phyloP scores from a whole-genome alignment of 2,113 vertebrate genomes.

The Trogon surrucura region DNA sequence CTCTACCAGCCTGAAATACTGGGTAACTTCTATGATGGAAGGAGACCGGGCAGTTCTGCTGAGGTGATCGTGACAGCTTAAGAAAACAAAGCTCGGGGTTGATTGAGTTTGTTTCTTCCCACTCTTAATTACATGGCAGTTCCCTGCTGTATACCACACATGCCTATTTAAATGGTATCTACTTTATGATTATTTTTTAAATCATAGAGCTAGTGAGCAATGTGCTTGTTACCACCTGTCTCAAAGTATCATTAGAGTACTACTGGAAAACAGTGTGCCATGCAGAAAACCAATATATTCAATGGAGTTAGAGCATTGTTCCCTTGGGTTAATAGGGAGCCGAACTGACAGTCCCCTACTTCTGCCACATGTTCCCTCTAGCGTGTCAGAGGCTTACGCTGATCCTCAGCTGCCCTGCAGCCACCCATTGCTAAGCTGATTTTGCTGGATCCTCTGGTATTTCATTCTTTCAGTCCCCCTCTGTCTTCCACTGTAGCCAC shows the following conservation, averaged over 20 bases:
- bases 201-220: not conserved
- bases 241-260: not conserved
- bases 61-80: fast-evolving
- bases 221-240: not conserved
- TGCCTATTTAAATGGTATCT: not conserved
- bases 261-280: not conserved
- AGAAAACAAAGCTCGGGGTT: not conserved
- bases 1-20: not conserved
- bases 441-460: not conserved
- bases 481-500: not conserved
- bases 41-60: not conserved
- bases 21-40: not conserved
- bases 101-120: not conserved
- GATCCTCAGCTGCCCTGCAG: not conserved
- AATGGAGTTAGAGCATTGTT: not conserved
- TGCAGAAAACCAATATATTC: not conserved
- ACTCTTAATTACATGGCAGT: not conserved
- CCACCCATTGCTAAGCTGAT: not conserved
- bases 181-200: not conserved
- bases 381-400: not conserved
- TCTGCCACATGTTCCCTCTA: not conserved
- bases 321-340: not conserved
- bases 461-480: not conserved
- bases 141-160: not conserved
- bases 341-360: not conserved